Percentiles rank a stretch among this genome's conserved stretches.
phyloP scores from a whole-genome alignment of 2,888 invertebrate genomes.

The Dugesia japonica region DNA sequence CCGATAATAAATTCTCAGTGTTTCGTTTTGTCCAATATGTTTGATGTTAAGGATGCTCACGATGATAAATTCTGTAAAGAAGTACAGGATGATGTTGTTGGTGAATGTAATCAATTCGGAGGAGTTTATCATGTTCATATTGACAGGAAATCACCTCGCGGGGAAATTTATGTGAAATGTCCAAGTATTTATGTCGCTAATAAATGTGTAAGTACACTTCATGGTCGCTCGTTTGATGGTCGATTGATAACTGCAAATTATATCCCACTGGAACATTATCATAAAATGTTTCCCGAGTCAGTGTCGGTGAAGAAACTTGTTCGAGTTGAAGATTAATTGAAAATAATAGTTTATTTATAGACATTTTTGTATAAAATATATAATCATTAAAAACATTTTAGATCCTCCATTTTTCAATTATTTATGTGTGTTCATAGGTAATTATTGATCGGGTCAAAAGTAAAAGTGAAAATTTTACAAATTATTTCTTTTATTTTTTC shows the following conservation, averaged over 20 bases:
- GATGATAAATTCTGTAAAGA: conserved; percentile 52
- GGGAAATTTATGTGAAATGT: conserved; percentile 95
- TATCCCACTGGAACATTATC: conserved; percentile 26
- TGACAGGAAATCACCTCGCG: conserved; percentile 65
- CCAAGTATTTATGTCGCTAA: conserved; percentile 87
- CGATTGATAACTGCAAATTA: conserved; percentile 23
- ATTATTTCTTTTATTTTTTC: background rate
- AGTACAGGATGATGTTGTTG: conserved; percentile 86
- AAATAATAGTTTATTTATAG: background rate
- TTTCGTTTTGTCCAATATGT: conserved; percentile 26
- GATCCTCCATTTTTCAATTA: background rate
- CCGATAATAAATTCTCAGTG: background rate
- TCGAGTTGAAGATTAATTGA: background rate
- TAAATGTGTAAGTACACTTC: conserved; percentile 75
- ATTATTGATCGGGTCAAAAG: no score
- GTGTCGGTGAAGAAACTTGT: background rate
- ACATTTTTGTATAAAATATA: conserved; percentile 17
- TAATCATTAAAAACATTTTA: background rate
- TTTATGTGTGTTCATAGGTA: background rate
- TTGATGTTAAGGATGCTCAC: conserved; percentile 6
- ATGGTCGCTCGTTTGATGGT: conserved; percentile 48
- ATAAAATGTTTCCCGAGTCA: conserved; percentile 31
- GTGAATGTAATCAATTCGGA: conserved; percentile 92
- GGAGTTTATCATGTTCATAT: conserved; percentile 86
- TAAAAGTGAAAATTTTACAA: background rate